Evolutionary conservation across 30 jellyfish, hydroid and myxozoan genomes (phyloP), one percentile per base, ranked within the genome.

Genomic region (Hydractinia echinata): DNA sequence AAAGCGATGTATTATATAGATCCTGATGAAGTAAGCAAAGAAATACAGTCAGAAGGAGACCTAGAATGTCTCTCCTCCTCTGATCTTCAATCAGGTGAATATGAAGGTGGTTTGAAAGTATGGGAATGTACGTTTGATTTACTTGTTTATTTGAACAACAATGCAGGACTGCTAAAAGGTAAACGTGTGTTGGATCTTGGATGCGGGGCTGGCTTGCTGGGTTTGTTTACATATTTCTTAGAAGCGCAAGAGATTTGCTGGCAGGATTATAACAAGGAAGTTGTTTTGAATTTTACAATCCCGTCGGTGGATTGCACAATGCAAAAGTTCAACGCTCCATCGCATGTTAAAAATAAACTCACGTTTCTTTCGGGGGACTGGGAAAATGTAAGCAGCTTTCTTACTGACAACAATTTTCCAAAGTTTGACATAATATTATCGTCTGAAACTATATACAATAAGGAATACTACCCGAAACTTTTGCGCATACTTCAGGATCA

Each of bases 111-210:
- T 8, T 81, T 94, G 58, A 94, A 88, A 76, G 89, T 94, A 4
- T 94, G 99, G 99, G 99, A 94, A 67, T 87, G 99, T 70, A 80
- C 99, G 2, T 72, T 80, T 66, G 99, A 94, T 85, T 79, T 94
- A 56, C 70, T 85, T 18, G 81, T 81, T 52, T 82, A 73, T 66
- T 52, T 94, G 60, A 51, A 72, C 44, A 54, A 72, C n/a, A 54
- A 58, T 50, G 84, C 68, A 10, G 56, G 48, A 14, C 54, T 54
- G 48, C 10, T 62, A n/a, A 9, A 30, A 44, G 55, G 74, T 20
- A 56, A 61, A 9, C 77, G 74, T 53, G 96, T 87, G 14, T 83
- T 94, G 39, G 99, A 94, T 19, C 62, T 94, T 0, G 99, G 99
- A 6, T 94, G 99, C 73, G 99, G 99, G 18, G 95, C 95, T 51